phyloP scores from a whole-genome alignment of 2,113 vertebrate species.

The Meriones unguiculatus region DNA sequence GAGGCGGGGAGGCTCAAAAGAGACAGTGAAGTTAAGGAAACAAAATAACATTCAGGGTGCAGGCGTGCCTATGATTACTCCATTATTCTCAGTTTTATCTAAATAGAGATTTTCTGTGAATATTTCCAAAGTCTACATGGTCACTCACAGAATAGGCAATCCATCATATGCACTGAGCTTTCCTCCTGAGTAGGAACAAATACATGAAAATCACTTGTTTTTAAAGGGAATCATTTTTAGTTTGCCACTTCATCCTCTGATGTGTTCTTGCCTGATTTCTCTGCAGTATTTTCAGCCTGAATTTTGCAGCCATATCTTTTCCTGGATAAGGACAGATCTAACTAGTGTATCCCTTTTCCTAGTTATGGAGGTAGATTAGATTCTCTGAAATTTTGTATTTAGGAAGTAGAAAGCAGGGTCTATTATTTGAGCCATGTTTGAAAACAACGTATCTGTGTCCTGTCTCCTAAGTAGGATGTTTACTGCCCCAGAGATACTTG shows the following conservation, averaged over 20 bases:
- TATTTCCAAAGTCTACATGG: constrained; percentile 28
- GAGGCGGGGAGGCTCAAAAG: constrained; percentile 20
- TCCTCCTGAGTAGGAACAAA: not conserved
- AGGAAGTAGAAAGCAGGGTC: not conserved
- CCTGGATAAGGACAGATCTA: not conserved
- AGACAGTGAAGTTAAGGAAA: constrained; percentile 43
- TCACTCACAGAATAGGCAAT: constrained; percentile 16
- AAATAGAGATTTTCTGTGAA: constrained; percentile 34
- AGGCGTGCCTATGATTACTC: constrained; percentile 14
- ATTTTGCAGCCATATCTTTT: not conserved
- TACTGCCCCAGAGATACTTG: not conserved
- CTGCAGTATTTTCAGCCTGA: not conserved
- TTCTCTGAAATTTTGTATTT: not conserved
- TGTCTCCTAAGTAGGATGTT: not conserved
- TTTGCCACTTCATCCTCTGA: not conserved
- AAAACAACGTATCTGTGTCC: not conserved
- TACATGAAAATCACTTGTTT: not conserved
- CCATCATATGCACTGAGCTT: not conserved
- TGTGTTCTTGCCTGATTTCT: not conserved
- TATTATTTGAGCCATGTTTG: not conserved
- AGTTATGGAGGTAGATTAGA: not conserved
- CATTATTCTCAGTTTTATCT: constrained; percentile 29
- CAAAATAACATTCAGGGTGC: constrained; percentile 41
- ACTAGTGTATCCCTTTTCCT: not conserved
- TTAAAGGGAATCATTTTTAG: not conserved